These are phyloP conservation scores for Neomorphus geoffroyi DNA, from an alignment of 2,797 vertebrate species.

Conservation along the genomic window DNA sequence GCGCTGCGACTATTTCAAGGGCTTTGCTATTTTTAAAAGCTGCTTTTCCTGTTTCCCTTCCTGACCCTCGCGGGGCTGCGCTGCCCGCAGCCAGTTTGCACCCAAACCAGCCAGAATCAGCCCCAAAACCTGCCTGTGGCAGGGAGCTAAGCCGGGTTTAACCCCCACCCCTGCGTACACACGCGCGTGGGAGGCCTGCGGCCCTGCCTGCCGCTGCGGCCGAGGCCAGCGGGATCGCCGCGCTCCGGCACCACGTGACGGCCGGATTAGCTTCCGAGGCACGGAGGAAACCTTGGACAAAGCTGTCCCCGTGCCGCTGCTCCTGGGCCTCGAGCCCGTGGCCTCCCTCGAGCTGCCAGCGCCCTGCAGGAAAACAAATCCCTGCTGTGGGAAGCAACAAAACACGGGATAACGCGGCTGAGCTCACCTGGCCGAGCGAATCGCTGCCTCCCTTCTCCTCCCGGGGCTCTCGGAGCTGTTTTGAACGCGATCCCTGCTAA, in stretches of 20 bases:
- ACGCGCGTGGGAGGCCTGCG: neutral
- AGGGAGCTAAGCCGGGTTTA: fast-evolving
- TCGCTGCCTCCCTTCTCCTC: neutral
- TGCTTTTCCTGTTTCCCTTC: conserved; percentile 28
- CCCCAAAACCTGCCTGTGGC: fast-evolving
- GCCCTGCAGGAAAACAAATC: fast-evolving
- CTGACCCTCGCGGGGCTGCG: neutral
- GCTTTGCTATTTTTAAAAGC: conserved; percentile 14
- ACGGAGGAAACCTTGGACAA: neutral
- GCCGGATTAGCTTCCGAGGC: conserved; percentile 23
- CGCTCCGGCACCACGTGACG: neutral
- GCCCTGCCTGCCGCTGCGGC: neutral
- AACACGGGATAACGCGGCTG: neutral
- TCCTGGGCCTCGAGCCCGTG: neutral
- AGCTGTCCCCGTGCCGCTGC: neutral
- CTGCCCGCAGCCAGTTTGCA: neutral
- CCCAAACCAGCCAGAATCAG: neutral
- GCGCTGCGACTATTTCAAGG: neutral
- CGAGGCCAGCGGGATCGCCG: neutral
- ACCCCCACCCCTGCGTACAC: fast-evolving
- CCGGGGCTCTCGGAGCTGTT: neutral
- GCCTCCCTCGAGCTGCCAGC: neutral
- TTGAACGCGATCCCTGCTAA: neutral
- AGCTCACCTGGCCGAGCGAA: neutral
- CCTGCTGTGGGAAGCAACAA: fast-evolving